A percentile compares a stretch with the other conserved stretches of the same genome.
Evolutionary conservation across 2,113 vertebrate species (phyloP).

Genomic region (Prinia subflava): DNA sequence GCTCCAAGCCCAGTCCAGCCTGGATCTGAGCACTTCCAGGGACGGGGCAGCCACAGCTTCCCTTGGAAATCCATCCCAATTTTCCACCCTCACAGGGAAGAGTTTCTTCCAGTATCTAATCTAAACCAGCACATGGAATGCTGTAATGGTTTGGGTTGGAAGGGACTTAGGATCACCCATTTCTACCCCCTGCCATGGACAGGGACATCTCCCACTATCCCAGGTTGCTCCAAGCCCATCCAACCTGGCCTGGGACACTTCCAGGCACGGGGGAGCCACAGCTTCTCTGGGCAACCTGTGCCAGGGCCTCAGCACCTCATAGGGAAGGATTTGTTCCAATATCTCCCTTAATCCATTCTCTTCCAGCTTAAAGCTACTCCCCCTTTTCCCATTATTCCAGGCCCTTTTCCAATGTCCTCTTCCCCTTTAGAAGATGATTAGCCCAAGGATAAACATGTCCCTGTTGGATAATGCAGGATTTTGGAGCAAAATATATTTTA

Average conservation of each 20-base stretch:
- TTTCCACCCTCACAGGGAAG: background rate
- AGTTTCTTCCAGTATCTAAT: background rate
- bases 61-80: background rate
- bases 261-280: background rate
- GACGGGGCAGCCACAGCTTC: background rate
- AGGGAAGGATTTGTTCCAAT: background rate
- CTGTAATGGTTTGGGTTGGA: fast-evolving
- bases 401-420: background rate
- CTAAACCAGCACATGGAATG: background rate
- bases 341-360: background rate
- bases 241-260: background rate
- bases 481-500: background rate
- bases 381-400: background rate
- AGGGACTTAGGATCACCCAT: background rate
- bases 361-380: background rate
- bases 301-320: background rate
- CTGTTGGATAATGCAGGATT: background rate
- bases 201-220: background rate
- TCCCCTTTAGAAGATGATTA: background rate
- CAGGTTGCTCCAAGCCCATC: background rate
- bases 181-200: background rate
- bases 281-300: background rate
- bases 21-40: background rate
- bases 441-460: background rate
- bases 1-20: background rate